Base-by-base conservation (phyloP, 2,888 invertebrate species). In the Ditula angustiorana region DNA sequence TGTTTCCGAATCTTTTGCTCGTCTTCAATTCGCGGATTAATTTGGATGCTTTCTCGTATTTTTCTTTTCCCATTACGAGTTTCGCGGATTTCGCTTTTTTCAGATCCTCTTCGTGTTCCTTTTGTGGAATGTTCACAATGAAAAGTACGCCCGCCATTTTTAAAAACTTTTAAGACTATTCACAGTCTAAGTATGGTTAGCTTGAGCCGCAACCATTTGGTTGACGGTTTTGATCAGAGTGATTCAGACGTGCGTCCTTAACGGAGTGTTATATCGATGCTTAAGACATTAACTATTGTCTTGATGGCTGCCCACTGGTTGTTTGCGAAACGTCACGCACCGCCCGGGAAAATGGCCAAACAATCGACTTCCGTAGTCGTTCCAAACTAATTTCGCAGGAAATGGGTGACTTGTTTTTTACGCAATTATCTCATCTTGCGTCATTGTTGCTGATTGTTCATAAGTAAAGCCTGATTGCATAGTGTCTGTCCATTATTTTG, bases 81-180 rank as follows among this genome's bases (percentile, higher is more conserved):
- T 74, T 78, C 35, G 74, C 63, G 28, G 70, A 56, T 4, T 69
- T 71, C 10, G 70, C 71, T 23, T 67, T 76, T 19, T 74, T 77
- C 62, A 84, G 69, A 65, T 80, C 79, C 44, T 81, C 77, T 79
- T 95, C 94, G 70, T 93, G 82, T 60, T 85, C 87, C 62, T 90
- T 92, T 23, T 90, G 91, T 4, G 95, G 95, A 19, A 95, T 90
- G 69, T 90, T 93, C 11, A 95, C 90, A 30, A 94, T 87, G 70
- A 95, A 94, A 41, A 94, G 78, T n/a, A 94, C 93, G 30, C 94
- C 94, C 8, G 94, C 85, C 94, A 94, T 94, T 57, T 35, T 24
- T 33, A 35, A 8, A n/a, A 10, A 55, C 23, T 10, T 49, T 4
- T 56, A 24, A 4, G 5, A 23, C 10, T 24, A 13, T 37, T 8